Evolutionary conservation across 2,113 vertebrate genomes (phyloP).

Genomic region (Rhea americana): DNA sequence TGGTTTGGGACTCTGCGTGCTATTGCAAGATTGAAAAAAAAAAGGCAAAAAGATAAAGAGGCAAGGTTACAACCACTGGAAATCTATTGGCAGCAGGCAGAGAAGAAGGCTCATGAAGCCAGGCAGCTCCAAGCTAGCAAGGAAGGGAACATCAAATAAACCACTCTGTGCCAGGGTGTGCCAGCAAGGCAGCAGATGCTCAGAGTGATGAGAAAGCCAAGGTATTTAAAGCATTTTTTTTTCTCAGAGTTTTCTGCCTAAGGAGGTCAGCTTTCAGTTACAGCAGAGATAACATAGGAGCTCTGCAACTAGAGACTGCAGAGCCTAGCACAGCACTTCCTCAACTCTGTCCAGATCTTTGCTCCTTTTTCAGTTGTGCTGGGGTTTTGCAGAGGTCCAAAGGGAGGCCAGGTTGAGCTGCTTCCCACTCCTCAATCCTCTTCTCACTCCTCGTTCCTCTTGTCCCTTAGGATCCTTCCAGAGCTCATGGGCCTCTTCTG

Average conservation of each 20-base stretch:
- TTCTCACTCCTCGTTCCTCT: not conserved
- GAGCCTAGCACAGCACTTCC: too few relatives aligned
- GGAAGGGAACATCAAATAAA: not conserved
- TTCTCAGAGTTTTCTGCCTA: not conserved
- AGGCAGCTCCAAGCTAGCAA: not conserved
- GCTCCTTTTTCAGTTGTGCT: not conserved
- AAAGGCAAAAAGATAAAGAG: constrained; percentile 6
- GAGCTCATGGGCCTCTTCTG: not conserved
- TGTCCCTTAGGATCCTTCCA: not conserved
- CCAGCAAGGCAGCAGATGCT: too few relatives aligned
- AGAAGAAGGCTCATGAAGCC: not conserved
- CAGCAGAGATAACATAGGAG: not conserved
- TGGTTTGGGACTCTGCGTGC: not conserved
- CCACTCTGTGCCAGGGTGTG: too few relatives aligned
- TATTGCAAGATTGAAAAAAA: not conserved
- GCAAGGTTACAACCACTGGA: not conserved
- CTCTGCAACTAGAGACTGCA: too few relatives aligned
- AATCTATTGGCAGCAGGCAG: not conserved
- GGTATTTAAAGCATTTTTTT: not conserved
- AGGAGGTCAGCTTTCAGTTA: not conserved
- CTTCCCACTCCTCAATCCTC: not conserved
- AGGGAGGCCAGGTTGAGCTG: not conserved
- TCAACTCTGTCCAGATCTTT: too few relatives aligned
- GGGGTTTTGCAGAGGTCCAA: not conserved
- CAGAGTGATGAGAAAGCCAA: not conserved